Evolutionary conservation across 2,888 invertebrate species (phyloP).

Genomic region (Cantharis nigra): DNA sequence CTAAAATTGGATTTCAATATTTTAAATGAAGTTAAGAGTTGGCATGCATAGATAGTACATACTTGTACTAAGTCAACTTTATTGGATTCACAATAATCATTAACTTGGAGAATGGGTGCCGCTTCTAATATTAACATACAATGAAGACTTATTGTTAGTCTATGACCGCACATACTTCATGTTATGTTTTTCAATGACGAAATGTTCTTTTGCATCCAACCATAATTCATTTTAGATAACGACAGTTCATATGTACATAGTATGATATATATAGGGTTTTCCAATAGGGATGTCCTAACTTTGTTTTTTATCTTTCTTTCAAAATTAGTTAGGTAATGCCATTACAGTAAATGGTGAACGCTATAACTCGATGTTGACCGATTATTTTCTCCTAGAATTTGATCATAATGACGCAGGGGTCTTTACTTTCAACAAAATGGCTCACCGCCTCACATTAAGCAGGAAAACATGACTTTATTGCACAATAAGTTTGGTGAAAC

Average conservation of each 20-base stretch:
- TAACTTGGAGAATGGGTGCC: slow-evolving; percentile 35
- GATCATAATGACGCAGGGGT: no score
- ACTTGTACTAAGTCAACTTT: neutral
- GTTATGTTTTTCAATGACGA: slow-evolving; percentile 15
- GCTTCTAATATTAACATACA: slow-evolving; percentile 43
- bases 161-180: slow-evolving; percentile 39
- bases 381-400: no score
- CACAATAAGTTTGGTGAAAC: no score
- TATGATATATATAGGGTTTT: no score
- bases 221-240: neutral
- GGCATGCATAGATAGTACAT: neutral
- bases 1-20: neutral
- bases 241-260: neutral
- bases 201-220: neutral
- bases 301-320: no score
- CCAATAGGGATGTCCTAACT: no score
- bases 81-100: slow-evolving; percentile 17
- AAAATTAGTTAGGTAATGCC: no score
- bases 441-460: no score
- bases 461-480: no score
- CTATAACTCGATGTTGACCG: no score
- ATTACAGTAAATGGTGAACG: no score
- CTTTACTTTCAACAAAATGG: no score
- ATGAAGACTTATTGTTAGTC: slow-evolving; percentile 45
- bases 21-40: neutral